phyloP scores from a whole-genome alignment of 2,797 vertebrate species.

The Sparidentex hasta region DNA sequence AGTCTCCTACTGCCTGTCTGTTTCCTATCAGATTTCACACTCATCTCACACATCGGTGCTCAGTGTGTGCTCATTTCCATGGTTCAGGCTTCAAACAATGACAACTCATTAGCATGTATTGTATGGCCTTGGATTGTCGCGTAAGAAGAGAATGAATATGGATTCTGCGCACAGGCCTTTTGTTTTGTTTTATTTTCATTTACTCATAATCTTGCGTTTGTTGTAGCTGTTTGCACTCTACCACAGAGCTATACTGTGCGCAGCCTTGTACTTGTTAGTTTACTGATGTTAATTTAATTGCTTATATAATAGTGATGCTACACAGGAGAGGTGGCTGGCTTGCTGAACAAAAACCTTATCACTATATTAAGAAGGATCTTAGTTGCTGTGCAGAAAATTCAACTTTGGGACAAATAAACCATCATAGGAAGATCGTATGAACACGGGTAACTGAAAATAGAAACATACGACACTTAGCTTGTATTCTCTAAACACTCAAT shows the following conservation, averaged over 20 bases:
- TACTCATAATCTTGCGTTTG: slow-evolving; percentile 51
- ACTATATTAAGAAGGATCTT: slow-evolving; percentile 24
- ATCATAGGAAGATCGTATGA: slow-evolving; percentile 6
- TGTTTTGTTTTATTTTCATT: slow-evolving; percentile 57
- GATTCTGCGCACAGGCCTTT: slow-evolving; percentile 39
- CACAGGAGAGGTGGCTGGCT: slow-evolving; percentile 41
- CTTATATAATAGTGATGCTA: slow-evolving; percentile 50
- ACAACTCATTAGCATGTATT: slow-evolving; percentile 71
- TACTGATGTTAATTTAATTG: slow-evolving; percentile 69
- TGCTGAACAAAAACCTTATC: slow-evolving; percentile 19
- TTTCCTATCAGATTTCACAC: slow-evolving; percentile 76
- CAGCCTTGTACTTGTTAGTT: slow-evolving; percentile 43
- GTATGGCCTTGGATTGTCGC: slow-evolving; percentile 51
- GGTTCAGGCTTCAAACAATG: slow-evolving; percentile 68
- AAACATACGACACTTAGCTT: background rate
- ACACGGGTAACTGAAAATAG: background rate
- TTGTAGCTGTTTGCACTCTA: slow-evolving; percentile 49
- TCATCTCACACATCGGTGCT: slow-evolving; percentile 66
- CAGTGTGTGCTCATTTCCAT: slow-evolving; percentile 66
- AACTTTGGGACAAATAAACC: slow-evolving; percentile 40
- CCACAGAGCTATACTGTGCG: slow-evolving; percentile 24
- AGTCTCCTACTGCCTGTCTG: slow-evolving; percentile 63
- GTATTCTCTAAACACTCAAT: slow-evolving; percentile 6
- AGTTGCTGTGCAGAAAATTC: slow-evolving; percentile 19
- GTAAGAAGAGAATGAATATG: slow-evolving; percentile 49